Base-by-base conservation (phyloP, 2,888 invertebrate species). In the Heteromurus nitidus region DNA sequence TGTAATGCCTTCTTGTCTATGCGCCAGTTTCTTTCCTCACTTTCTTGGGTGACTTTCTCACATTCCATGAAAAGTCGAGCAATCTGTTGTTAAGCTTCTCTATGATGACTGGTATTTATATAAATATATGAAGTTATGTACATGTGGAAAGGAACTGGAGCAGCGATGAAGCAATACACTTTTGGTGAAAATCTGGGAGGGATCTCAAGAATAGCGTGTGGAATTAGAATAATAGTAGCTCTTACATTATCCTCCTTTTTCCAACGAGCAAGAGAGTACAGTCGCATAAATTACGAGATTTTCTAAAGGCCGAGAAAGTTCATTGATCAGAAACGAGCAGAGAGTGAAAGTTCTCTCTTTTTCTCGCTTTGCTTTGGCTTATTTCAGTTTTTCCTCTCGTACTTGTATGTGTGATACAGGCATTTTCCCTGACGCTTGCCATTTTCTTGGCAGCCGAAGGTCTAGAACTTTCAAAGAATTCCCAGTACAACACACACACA, bases 51-150 rank as follows among this genome's bases (percentile, higher is more conserved):
- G 22, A 26, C 36, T 70, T 55, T 9, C n/a, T n/a, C 62, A 70
- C 42, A 60, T 26, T 44, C 72, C 31, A 72, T 72, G 55, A 58
- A 68, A 70, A 55, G 55, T 36, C 28, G 42, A 42, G 60, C 53
- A 26, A 18, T 69, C 36, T 62, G 20, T 5, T 55, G 26, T 13
- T 26, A 26, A 55, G 9, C 55, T n/a, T n/a, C n/a, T n/a, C n/a
- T n/a, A n/a, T n/a, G n/a, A n/a, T n/a, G n/a, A n/a, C n/a, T n/a
- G n/a, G n/a, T n/a, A n/a, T n/a, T n/a, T n/a, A 55, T 24, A 55
- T 50, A 3, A 20, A 18, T 50, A 16, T 55, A 53, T 53, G 22
- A 55, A 18, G 26, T 24, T 1, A 24, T 55, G 26, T 16, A 55
- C 26, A 55, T 2, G 20, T 50, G 50, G 9, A 20, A 50, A 50